Evolutionary conservation across 2,888 invertebrate genomes (phyloP).

Genomic region (Cosmorhoe ocellata): DNA sequence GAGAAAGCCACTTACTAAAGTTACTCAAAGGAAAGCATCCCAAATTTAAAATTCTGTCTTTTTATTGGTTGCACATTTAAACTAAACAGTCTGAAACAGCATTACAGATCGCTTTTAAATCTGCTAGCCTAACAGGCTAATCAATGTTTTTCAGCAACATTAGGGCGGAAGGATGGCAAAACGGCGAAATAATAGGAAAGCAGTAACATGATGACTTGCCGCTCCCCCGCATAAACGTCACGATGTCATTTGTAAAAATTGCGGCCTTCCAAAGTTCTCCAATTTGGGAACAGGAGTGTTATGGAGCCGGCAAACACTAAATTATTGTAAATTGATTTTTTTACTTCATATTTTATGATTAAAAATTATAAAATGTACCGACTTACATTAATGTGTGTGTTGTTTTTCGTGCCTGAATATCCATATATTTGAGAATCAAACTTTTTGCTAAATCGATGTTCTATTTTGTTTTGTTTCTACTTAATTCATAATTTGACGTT

Average conservation of each 20-base stretch:
- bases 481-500: too few species aligned
- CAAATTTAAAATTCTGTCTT: too few species aligned
- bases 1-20: too few species aligned
- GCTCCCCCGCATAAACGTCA: conserved; percentile 80
- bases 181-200: conserved; percentile 76
- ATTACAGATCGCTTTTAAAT: conserved; percentile 20
- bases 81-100: too few species aligned
- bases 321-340: not conserved
- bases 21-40: not conserved
- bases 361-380: too few species aligned
- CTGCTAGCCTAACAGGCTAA: conserved; percentile 43
- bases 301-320: conserved; percentile 40
- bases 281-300: conserved; percentile 61
- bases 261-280: conserved; percentile 76
- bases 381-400: too few species aligned
- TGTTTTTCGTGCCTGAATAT: too few species aligned
- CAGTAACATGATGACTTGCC: conserved; percentile 82
- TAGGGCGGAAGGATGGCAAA: conserved; percentile 56
- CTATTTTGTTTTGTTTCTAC: too few species aligned
- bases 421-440: too few species aligned
- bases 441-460: too few species aligned
- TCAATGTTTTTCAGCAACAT: conserved; percentile 53
- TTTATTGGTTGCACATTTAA: too few species aligned
- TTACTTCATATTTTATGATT: too few species aligned
- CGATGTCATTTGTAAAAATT: conserved; percentile 83